phyloP scores from a whole-genome alignment of 2,113 vertebrate species.

The Epinephelus moara region DNA sequence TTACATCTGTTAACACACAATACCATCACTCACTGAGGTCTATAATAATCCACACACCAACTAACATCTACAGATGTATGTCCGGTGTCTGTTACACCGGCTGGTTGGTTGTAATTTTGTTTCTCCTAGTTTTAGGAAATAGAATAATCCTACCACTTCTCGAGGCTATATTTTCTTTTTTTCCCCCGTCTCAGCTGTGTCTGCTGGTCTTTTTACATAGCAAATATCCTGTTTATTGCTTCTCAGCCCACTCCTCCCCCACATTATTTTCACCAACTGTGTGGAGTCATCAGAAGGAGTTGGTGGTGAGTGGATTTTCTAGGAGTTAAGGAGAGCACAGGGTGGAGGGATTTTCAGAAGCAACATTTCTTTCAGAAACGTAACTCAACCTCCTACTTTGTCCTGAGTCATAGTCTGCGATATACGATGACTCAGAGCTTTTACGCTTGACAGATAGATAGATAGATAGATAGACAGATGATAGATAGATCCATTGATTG shows the following conservation, averaged over 20 bases:
- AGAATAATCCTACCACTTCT: background rate
- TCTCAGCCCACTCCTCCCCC: conserved; percentile 65
- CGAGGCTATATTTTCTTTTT: background rate
- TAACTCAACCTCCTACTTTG: conserved; percentile 54
- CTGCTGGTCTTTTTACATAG: conserved; percentile 46
- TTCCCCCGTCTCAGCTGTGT: conserved; percentile 34
- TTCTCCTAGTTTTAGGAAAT: conserved; percentile 15
- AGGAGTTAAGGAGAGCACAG: conserved; percentile 36
- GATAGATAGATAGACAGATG: background rate
- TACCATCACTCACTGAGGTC: conserved; percentile 28
- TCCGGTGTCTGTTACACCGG: conserved; percentile 12
- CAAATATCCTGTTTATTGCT: conserved; percentile 62
- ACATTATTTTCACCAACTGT: conserved; percentile 58
- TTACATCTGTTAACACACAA: conserved; percentile 54
- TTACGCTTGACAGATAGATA: conserved; percentile 5
- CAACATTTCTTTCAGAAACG: conserved; percentile 31
- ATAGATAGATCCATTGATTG: conserved; percentile 18
- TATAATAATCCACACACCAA: conserved; percentile 3
- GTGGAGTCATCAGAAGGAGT: conserved; percentile 64
- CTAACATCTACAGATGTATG: conserved; percentile 8
- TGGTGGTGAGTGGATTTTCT: conserved; percentile 56
- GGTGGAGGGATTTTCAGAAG: conserved; percentile 45
- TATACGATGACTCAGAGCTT: conserved; percentile 37
- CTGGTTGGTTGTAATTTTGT: background rate
- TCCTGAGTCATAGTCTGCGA: conserved; percentile 60